phyloP scores from a whole-genome alignment of 2,113 vertebrate genomes.

The Pomatostomus ruficeps region DNA sequence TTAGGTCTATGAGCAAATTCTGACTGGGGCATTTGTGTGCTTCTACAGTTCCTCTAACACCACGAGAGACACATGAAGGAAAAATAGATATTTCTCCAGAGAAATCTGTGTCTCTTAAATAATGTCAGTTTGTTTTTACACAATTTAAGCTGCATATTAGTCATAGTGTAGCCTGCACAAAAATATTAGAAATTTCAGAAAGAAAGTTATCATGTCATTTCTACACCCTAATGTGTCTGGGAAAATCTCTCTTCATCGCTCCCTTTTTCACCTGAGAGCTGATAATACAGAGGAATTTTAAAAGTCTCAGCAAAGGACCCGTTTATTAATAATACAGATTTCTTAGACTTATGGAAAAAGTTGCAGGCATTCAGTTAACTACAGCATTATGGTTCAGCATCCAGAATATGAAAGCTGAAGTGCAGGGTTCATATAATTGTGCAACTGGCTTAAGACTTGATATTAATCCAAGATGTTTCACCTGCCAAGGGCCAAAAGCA shows the following conservation, averaged over 20 bases:
- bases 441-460: not conserved
- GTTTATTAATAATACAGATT: not conserved
- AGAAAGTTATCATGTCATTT: not conserved
- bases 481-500: not conserved
- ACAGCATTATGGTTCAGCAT: not conserved
- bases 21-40: not conserved
- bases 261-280: not conserved
- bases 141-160: not conserved
- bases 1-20: not conserved
- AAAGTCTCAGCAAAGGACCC: not conserved
- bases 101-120: not conserved
- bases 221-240: not conserved
- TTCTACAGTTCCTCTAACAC: not conserved
- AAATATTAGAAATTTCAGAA: not conserved
- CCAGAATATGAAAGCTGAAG: not conserved
- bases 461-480: not conserved
- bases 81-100: not conserved
- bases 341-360: not conserved
- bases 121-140: not conserved
- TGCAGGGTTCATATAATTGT: not conserved
- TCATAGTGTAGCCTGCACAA: not conserved
- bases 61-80: not conserved
- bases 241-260: not conserved
- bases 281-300: not conserved
- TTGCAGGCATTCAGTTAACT: not conserved